A percentile compares a stretch with the other conserved stretches of the same genome.
Evolutionary conservation across 1,140 invertebrate genomes (phyloP).

Genomic region (Monomorium pharaonis): DNA sequence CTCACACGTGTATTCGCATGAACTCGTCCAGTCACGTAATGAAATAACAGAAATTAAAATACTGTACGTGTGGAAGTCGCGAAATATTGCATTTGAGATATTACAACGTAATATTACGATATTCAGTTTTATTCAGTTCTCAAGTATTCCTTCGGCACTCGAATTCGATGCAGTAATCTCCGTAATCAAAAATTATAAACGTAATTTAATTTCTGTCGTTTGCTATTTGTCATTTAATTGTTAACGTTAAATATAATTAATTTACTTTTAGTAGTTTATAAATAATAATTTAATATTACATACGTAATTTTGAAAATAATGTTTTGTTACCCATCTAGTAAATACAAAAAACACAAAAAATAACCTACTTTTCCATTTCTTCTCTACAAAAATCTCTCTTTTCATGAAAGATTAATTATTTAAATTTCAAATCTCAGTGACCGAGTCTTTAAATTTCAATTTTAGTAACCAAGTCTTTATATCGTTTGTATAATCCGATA

Average conservation of each 20-base stretch:
- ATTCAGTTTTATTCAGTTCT: not conserved
- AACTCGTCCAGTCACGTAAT: not conserved
- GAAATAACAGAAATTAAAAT: conserved; percentile 49
- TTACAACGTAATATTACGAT: conserved; percentile 1
- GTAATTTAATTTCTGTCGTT: conserved; percentile 17
- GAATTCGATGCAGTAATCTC: not conserved
- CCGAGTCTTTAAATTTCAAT: not conserved
- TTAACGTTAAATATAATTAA: not conserved
- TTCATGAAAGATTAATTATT: not conserved
- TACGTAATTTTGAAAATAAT: not conserved
- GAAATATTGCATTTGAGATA: conserved; percentile 20
- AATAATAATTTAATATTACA: not conserved
- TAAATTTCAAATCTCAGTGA: conserved; percentile 16
- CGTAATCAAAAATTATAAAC: conserved; percentile 4
- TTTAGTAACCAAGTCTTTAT: not conserved
- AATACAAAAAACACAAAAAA: not conserved
- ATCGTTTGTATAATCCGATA: not conserved
- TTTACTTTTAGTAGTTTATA: not conserved
- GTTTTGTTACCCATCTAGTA: not conserved
- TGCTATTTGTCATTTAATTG: not conserved
- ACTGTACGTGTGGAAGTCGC: not conserved
- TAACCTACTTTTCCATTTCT: not conserved
- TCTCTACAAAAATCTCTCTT: not conserved
- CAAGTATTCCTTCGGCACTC: not conserved
- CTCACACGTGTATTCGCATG: not conserved